Evolutionary conservation across 2,888 invertebrate species (phyloP).

Genomic region (Hirtodrosophila histrioides): DNA sequence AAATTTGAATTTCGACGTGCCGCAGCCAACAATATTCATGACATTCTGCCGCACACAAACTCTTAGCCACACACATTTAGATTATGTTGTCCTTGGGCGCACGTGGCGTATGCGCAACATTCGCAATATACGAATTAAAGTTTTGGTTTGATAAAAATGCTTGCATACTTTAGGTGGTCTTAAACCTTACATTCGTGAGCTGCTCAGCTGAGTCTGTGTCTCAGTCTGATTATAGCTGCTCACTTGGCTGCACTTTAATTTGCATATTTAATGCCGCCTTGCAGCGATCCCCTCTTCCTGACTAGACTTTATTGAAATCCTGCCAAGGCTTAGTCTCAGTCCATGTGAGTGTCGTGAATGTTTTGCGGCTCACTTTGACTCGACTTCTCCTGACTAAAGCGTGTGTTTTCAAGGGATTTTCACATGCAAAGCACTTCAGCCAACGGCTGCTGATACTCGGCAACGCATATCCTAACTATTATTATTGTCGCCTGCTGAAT

Average conservation of each 20-base stretch:
- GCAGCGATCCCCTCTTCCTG: conserved; percentile 19
- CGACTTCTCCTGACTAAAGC: conserved; percentile 10
- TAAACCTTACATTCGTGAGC: conserved; percentile 24
- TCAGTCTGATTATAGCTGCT: conserved; percentile 8
- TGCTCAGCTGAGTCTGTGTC: conserved; percentile 10
- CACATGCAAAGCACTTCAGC: conserved; percentile 61
- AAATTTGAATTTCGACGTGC: conserved; percentile 69
- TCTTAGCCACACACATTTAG: not conserved
- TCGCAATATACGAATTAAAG: conserved; percentile 32
- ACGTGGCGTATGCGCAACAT: conserved; percentile 55
- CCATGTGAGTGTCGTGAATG: conserved; percentile 10
- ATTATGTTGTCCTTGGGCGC: conserved; percentile 49
- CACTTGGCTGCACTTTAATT: conserved; percentile 53
- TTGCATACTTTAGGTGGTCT: conserved; percentile 21
- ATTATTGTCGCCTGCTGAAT: conserved; percentile 65
- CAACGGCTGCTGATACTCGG: conserved; percentile 4
- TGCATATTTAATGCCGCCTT: conserved; percentile 54
- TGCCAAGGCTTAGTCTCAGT: conserved; percentile 10
- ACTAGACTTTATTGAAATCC: conserved; percentile 23
- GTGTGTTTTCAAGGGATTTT: conserved; percentile 43
- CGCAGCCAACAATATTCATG: conserved; percentile 62
- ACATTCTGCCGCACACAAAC: conserved; percentile 34
- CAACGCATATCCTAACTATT: conserved; percentile 48
- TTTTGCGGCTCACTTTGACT: not conserved
- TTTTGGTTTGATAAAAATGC: conserved; percentile 25